Conservation (phyloP, 1,140 invertebrate species). For the Tetramorium simillimum region DNA sequence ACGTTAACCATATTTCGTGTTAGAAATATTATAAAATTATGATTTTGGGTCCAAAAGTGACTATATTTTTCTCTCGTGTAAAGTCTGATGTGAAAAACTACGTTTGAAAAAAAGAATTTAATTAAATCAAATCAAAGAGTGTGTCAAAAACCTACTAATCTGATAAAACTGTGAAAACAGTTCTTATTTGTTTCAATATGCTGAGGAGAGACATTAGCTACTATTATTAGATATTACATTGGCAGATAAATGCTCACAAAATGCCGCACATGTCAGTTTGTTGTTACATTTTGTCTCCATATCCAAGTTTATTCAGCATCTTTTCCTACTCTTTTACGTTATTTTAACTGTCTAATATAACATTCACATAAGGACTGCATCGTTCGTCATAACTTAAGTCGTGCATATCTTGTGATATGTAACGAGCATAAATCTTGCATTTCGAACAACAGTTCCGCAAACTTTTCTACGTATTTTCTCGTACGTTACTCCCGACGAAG, state of each 20-base stretch:
- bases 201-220: not conserved
- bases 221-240: not conserved
- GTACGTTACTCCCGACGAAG: conserved; percentile 16
- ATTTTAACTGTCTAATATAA: not conserved
- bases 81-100: not conserved
- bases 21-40: too few relatives aligned
- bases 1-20: too few relatives aligned
- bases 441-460: conserved; percentile 34
- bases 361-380: not conserved
- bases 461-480: conserved; percentile 39
- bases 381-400: not conserved
- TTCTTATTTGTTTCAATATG: too few relatives aligned
- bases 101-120: not conserved
- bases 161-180: not conserved
- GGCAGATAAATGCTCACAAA: not conserved
- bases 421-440: conserved; percentile 12
- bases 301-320: not conserved
- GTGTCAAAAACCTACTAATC: not conserved
- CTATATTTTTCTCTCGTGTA: too few relatives aligned
- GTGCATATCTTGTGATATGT: not conserved
- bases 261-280: not conserved
- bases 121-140: not conserved
- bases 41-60: too few relatives aligned
- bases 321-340: not conserved
- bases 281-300: not conserved